Conservation (phyloP, 1,140 invertebrate species). For the Drosophila willistoni region DNA sequence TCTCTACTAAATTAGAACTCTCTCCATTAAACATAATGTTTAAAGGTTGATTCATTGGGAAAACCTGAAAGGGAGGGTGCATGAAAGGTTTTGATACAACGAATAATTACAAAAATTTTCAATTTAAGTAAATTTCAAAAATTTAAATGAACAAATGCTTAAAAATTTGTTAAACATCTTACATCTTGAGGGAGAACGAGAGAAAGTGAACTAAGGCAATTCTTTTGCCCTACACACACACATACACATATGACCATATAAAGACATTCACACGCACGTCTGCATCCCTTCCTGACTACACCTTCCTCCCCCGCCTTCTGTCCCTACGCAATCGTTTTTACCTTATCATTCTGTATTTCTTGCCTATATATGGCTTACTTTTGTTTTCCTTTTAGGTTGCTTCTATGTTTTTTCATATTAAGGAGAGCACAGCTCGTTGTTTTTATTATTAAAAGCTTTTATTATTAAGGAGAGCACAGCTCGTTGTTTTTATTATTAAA, state of each 20-base stretch:
- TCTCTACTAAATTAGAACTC: too few species aligned
- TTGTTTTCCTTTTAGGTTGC: slow-evolving; percentile 65
- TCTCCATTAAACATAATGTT: too few species aligned
- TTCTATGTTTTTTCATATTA: slow-evolving; percentile 13
- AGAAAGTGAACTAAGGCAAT: slow-evolving; percentile 12
- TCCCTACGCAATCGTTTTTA: neutral
- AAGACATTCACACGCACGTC: slow-evolving; percentile 73
- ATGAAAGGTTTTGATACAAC: too few species aligned
- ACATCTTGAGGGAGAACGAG: neutral
- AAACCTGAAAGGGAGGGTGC: too few species aligned
- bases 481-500: too few species aligned
- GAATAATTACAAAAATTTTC: too few species aligned
- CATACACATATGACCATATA: slow-evolving; percentile 27
- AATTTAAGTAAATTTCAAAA: too few species aligned
- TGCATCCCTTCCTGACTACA: slow-evolving; percentile 23
- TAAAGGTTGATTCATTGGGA: too few species aligned
- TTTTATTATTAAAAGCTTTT: slow-evolving; percentile 82
- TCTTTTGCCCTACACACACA: slow-evolving; percentile 10
- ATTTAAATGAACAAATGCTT: neutral
- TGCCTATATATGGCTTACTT: slow-evolving; percentile 29
- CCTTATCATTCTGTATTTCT: neutral
- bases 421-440: slow-evolving; percentile 65
- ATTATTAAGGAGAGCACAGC: too few species aligned
- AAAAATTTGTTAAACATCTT: neutral
- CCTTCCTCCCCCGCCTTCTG: neutral